A percentile compares a stretch with the other conserved stretches of the same genome.
phyloP scores from a whole-genome alignment of 2,113 vertebrate genomes.

The Parotia lawesii region DNA sequence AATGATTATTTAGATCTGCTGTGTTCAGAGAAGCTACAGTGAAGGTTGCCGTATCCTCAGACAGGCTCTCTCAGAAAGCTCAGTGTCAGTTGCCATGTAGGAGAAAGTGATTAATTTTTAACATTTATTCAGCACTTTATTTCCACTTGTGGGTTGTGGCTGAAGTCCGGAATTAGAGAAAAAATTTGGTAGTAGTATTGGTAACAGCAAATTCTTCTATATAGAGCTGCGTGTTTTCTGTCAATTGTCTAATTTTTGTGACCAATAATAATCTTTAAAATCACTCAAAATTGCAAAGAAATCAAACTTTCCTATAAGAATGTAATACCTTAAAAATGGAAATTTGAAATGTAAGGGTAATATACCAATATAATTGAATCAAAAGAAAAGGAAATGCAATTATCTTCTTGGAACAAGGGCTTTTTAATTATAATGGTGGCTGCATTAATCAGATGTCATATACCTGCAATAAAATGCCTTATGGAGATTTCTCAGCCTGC shows the following conservation, averaged over 20 bases:
- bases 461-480: conserved; percentile 48
- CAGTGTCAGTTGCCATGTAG: not conserved
- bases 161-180: not conserved
- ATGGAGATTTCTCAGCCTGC: not conserved
- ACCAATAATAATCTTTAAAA: conserved; percentile 48
- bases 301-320: conserved; percentile 21
- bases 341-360: conserved; percentile 57
- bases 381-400: conserved; percentile 59
- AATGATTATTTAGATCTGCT: not conserved
- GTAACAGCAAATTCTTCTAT: not conserved
- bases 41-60: not conserved
- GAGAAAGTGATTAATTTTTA: not conserved
- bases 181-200: rapidly evolving
- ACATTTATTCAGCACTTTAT: not conserved
- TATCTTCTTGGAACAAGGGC: conserved; percentile 47
- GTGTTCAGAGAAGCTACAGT: not conserved
- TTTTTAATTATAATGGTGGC: conserved; percentile 57
- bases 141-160: not conserved
- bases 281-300: conserved; percentile 31
- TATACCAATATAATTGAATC: conserved; percentile 51
- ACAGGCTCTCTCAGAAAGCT: not conserved
- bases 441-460: conserved; percentile 56
- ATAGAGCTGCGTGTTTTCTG: not conserved
- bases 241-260: conserved; percentile 3
- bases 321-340: conserved; percentile 3